phyloP scores from a whole-genome alignment of 2,797 vertebrate genomes.

The Epinephelus awoara region DNA sequence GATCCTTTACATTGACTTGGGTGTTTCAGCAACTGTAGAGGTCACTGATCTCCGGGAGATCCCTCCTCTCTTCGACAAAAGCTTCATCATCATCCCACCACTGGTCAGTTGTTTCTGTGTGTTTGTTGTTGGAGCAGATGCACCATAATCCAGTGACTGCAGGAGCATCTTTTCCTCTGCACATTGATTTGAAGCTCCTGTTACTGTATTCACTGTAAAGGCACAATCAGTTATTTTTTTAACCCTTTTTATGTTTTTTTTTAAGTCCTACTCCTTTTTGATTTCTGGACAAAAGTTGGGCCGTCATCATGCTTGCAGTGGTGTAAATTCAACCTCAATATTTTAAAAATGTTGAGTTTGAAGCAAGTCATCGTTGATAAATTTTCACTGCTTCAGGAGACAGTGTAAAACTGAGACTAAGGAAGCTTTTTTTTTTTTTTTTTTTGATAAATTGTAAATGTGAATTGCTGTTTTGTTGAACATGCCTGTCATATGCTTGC shows the following conservation, averaged over 20 bases:
- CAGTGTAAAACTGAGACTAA: not conserved
- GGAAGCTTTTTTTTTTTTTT: not conserved
- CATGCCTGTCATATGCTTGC: not conserved
- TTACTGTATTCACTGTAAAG: too few species aligned
- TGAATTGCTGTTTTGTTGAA: not conserved
- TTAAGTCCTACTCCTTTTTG: too few species aligned
- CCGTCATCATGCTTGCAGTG: not conserved
- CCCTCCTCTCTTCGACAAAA: conserved; percentile 87
- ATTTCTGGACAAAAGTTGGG: conserved; percentile 3
- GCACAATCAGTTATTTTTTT: too few species aligned
- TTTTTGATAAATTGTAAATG: not conserved
- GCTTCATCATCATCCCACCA: conserved; percentile 89
- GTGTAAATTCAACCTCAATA: not conserved
- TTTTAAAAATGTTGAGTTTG: too few species aligned
- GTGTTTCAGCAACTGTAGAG: conserved; percentile 90
- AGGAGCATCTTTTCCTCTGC: not conserved
- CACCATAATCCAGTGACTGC: not conserved
- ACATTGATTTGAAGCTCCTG: not conserved
- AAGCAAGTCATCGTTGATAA: too few species aligned
- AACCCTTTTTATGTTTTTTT: too few species aligned
- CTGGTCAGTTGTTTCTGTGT: conserved; percentile 85
- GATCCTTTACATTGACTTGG: conserved; percentile 91
- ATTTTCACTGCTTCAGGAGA: not conserved
- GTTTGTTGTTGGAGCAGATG: not conserved
- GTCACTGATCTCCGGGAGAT: conserved; percentile 93